A percentile compares a stretch with the other conserved stretches of the same genome.
phyloP scores from a whole-genome alignment of 2,113 vertebrate species.

The Dicaeum eximium region DNA sequence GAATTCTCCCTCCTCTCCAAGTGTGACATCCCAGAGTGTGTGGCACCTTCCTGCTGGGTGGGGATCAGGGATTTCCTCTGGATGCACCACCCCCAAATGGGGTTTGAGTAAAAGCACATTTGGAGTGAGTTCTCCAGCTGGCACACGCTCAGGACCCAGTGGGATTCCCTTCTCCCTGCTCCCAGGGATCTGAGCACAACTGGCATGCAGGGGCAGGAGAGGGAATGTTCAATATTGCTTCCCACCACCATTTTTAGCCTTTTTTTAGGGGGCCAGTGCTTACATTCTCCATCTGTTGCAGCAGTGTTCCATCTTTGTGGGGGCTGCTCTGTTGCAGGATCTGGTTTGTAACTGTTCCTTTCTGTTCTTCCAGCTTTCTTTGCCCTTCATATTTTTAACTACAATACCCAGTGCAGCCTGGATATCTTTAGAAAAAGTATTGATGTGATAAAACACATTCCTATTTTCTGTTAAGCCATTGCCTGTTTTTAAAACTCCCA shows the following conservation, averaged over 20 bases:
- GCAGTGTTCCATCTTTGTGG: neutral
- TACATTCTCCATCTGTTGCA: neutral
- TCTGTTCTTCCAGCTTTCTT: neutral
- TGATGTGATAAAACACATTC: neutral
- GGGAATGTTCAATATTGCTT: neutral
- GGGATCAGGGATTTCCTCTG: neutral
- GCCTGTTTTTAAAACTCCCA: neutral
- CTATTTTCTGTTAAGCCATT: neutral
- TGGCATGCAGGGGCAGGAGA: neutral
- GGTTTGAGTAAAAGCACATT: too few species aligned
- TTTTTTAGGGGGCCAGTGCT: neutral
- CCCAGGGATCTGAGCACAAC: neutral
- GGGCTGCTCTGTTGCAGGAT: neutral
- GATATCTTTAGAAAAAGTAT: neutral
- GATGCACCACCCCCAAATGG: neutral
- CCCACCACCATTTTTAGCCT: neutral
- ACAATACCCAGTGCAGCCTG: neutral
- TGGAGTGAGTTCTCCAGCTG: neutral
- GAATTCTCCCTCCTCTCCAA: neutral
- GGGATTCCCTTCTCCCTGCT: neutral
- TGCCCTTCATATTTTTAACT: neutral
- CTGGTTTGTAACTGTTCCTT: neutral
- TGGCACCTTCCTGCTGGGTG: neutral
- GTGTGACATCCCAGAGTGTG: rapidly evolving
- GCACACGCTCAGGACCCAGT: rapidly evolving